phyloP scores from a whole-genome alignment of 2,888 invertebrate genomes.

The Alsophila aescularia region DNA sequence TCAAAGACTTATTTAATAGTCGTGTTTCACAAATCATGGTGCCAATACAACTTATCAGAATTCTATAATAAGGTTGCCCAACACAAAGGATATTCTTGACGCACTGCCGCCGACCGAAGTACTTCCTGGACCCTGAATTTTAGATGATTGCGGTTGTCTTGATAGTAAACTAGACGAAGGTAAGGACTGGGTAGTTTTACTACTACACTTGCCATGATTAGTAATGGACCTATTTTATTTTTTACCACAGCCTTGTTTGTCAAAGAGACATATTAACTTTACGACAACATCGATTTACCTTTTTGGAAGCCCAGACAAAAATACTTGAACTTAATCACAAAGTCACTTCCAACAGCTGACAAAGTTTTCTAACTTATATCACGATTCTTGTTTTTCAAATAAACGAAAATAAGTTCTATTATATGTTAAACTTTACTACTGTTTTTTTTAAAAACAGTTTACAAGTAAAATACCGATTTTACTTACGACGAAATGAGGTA shows the following conservation, averaged over 20 bases:
- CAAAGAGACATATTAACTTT: neutral
- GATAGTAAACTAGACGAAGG: constrained; percentile 27
- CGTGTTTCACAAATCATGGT: too few relatives aligned
- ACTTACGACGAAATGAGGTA: too few relatives aligned
- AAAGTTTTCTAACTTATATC: too few relatives aligned
- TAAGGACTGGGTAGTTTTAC: constrained; percentile 16
- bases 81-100: constrained; percentile 8
- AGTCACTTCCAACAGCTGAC: neutral
- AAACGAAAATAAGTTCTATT: too few relatives aligned
- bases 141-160: constrained; percentile 37
- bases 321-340: neutral
- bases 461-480: too few relatives aligned
- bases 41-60: neutral
- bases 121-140: constrained; percentile 39
- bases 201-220: constrained; percentile 26
- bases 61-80: neutral
- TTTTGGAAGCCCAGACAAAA: neutral
- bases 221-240: constrained; percentile 11
- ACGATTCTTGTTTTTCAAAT: neutral
- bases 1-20: too few relatives aligned
- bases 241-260: neutral
- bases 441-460: too few relatives aligned
- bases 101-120: constrained; percentile 13
- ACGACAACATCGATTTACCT: neutral
- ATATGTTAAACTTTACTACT: too few relatives aligned